A percentile compares a stretch with the other conserved stretches of the same genome.
phyloP scores from a whole-genome alignment of 2,888 invertebrate species.

The Dexiosoma caninum region DNA sequence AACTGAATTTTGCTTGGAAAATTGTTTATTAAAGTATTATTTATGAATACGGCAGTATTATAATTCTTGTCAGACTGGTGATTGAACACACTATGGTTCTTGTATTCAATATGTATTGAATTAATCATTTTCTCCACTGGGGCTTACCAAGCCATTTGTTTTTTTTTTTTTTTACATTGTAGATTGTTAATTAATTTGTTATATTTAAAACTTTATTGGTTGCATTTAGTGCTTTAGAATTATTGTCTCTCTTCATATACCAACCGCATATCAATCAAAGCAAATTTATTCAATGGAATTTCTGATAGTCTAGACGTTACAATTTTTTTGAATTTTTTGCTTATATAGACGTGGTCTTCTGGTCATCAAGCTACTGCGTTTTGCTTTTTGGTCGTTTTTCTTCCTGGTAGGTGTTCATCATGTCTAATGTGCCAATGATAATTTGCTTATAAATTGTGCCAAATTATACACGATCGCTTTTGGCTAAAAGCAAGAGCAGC shows the following conservation, averaged over 20 bases:
- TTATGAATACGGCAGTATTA: too few species aligned
- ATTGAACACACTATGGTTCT: too few species aligned
- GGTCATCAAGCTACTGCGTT: conserved; percentile 48
- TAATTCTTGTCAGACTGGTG: too few species aligned
- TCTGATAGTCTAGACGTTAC: conserved; percentile 64
- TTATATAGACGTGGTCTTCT: conserved; percentile 11
- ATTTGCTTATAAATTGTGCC: conserved; percentile 63
- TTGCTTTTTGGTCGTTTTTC: neutral
- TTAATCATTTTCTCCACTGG: neutral
- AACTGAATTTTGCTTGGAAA: too few species aligned
- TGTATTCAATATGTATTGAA: too few species aligned
- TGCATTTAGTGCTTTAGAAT: neutral
- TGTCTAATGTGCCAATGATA: conserved; percentile 49
- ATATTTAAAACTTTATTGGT: too few species aligned
- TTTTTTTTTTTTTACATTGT: too few species aligned
- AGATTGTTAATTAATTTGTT: too few species aligned
- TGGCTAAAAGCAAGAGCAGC: conserved; percentile 15
- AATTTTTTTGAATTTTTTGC: neutral
- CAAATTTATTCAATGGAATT: conserved; percentile 48
- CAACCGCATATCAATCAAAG: conserved; percentile 49
- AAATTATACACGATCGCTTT: conserved; percentile 65
- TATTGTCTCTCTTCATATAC: neutral
- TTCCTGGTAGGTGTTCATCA: conserved; percentile 19
- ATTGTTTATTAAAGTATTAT: too few species aligned
- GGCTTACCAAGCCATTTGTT: too few species aligned